phyloP scores from a whole-genome alignment of 2,797 vertebrate genomes.

The Sparus aurata region DNA sequence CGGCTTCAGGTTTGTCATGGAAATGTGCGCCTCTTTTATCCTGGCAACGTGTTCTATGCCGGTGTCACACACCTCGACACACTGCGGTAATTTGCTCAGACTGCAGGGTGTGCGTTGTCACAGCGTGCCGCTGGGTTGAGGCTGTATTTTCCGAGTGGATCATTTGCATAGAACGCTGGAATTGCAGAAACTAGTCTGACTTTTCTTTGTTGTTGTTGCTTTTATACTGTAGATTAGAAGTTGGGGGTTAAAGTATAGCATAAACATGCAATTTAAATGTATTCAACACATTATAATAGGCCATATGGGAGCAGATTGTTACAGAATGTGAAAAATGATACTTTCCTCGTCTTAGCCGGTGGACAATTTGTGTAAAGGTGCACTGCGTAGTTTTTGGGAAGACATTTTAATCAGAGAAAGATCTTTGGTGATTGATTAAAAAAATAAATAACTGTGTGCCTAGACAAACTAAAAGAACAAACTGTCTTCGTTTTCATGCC shows the following conservation, averaged over 20 bases:
- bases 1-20: conserved; percentile 9
- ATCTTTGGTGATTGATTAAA: no score
- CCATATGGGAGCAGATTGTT: no score
- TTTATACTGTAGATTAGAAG: background rate
- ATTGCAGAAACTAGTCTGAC: background rate
- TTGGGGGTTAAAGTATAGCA: background rate
- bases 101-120: conserved; percentile 16
- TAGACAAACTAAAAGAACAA: no score
- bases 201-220: background rate
- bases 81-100: conserved; percentile 23
- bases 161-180: background rate
- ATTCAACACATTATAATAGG: no score
- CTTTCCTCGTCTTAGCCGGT: no score
- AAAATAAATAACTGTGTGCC: no score
- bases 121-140: conserved; percentile 6
- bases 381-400: no score
- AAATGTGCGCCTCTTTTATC: conserved; percentile 27
- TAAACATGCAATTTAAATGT: no score
- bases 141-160: background rate
- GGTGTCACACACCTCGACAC: conserved; percentile 34
- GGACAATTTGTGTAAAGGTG: no score
- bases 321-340: no score
- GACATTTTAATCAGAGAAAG: no score
- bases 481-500: no score
- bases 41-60: conserved; percentile 21